Percentiles rank a stretch among this genome's conserved stretches.
Evolutionary conservation across 2,888 invertebrate species (phyloP).

Genomic region (Phortica magna): DNA sequence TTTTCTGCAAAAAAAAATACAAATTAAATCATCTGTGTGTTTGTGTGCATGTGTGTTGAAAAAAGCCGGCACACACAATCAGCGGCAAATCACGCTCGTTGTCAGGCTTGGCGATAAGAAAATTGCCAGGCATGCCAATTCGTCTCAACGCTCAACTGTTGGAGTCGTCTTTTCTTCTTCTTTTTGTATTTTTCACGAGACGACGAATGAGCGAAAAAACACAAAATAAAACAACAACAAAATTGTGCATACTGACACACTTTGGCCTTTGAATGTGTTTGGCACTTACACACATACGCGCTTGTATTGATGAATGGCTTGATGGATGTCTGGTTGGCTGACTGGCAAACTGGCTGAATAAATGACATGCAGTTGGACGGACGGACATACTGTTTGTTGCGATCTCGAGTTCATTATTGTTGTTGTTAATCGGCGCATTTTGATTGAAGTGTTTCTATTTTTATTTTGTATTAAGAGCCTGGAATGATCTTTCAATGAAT

Average conservation of each 20-base stretch:
- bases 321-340: slow-evolving; percentile 20
- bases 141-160: slow-evolving; percentile 7
- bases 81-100: slow-evolving; percentile 4
- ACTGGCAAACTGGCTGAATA: neutral
- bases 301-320: slow-evolving; percentile 28
- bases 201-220: neutral
- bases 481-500: slow-evolving; percentile 53
- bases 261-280: slow-evolving; percentile 23
- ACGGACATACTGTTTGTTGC: slow-evolving; percentile 14
- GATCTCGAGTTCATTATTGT: slow-evolving; percentile 13
- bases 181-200: neutral
- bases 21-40: slow-evolving; percentile 35
- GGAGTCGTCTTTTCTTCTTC: neutral
- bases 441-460: slow-evolving; percentile 20
- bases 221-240: neutral
- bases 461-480: slow-evolving; percentile 22
- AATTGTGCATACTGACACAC: slow-evolving; percentile 26
- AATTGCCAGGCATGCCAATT: slow-evolving; percentile 20
- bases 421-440: slow-evolving; percentile 6
- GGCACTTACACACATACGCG: neutral
- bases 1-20: slow-evolving; percentile 58
- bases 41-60: no score
- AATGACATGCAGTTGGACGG: neutral
- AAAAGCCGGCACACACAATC: slow-evolving; percentile 53
- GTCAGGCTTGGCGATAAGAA: neutral